Percentiles rank a stretch among this genome's conserved stretches.
phyloP scores from a whole-genome alignment of 2,888 invertebrate genomes.

The Embidobia sp. region DNA sequence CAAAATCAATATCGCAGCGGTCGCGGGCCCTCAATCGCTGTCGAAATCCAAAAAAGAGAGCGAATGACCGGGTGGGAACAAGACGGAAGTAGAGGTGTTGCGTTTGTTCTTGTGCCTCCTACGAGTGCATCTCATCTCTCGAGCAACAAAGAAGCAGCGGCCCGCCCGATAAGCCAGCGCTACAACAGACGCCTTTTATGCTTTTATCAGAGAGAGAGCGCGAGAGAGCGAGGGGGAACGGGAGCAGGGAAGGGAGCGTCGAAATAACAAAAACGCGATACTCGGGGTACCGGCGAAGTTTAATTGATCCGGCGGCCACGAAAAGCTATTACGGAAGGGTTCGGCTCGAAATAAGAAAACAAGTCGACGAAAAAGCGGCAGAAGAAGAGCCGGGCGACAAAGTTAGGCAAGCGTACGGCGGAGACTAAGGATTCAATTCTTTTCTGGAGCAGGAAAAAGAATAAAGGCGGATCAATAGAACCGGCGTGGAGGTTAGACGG shows the following conservation, averaged over 20 bases:
- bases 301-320: conserved; percentile 45
- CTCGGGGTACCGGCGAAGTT: conserved; percentile 30
- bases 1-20: conserved; percentile 48
- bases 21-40: conserved; percentile 5
- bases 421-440: conserved; percentile 78
- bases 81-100: conserved; percentile 26
- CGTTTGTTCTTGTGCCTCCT: conserved; percentile 22
- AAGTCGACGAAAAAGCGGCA: conserved; percentile 39
- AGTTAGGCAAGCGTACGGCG: conserved; percentile 68
- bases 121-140: conserved; percentile 43
- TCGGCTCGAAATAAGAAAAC: conserved; percentile 35
- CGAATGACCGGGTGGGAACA: no score
- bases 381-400: conserved; percentile 68
- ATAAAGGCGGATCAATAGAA: conserved; percentile 75
- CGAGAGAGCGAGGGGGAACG: no score
- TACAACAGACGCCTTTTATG: conserved; percentile 62
- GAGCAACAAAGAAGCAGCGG: conserved; percentile 37
- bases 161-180: conserved; percentile 55
- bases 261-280: not conserved
- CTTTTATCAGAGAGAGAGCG: conserved; percentile 61
- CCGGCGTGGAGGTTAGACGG: conserved; percentile 65
- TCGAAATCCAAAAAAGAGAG: conserved; percentile 17
- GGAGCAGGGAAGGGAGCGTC: no score
- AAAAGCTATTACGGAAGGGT: conserved; percentile 54
- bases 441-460: conserved; percentile 66